A percentile compares a stretch with the other conserved stretches of the same genome.
Conservation (phyloP, 1,140 invertebrate species). For the Dinothrombium tinctorium region DNA sequence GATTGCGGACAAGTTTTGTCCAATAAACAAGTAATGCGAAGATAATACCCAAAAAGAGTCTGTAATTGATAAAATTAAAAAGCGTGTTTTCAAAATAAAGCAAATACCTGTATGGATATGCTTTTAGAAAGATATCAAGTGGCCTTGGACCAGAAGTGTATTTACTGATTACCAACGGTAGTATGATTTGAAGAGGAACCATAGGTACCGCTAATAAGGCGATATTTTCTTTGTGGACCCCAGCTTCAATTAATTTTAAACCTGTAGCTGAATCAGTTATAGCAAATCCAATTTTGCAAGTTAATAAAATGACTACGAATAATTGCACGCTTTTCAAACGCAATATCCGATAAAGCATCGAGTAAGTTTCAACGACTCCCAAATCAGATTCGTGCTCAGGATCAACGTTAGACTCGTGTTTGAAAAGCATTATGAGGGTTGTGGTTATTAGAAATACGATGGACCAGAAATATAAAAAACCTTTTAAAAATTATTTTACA, state of each 20-base stretch:
- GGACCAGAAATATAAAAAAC: constrained; percentile 88
- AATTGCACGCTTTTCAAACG: constrained; percentile 46
- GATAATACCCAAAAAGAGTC: constrained; percentile 55
- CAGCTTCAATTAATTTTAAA: constrained; percentile 79
- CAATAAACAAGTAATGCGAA: constrained; percentile 59
- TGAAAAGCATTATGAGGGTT: constrained; percentile 64
- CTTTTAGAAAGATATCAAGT: constrained; percentile 63
- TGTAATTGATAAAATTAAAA: constrained; percentile 18
- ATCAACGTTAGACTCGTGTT: constrained; percentile 42
- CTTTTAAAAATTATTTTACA: constrained; percentile 22
- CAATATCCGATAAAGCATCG: constrained; percentile 54
- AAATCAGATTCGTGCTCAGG: constrained; percentile 18
- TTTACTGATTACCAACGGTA: constrained; percentile 65
- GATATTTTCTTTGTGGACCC: constrained; percentile 81
- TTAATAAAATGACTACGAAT: constrained; percentile 56
- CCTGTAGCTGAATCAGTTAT: constrained; percentile 84
- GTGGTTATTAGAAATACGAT: constrained; percentile 72
- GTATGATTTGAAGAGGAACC: constrained; percentile 75
- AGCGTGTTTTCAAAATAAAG: constrained; percentile 5
- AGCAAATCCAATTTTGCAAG: constrained; percentile 81
- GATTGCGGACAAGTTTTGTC: constrained; percentile 41
- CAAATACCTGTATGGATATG: constrained; percentile 52
- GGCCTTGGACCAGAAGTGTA: constrained; percentile 69
- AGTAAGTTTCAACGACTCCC: constrained; percentile 55
- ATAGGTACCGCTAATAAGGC: constrained; percentile 73